A percentile compares a stretch with the other conserved stretches of the same genome.
Conservation (phyloP, 2,113 vertebrate species). For the Nothocercus julius region DNA sequence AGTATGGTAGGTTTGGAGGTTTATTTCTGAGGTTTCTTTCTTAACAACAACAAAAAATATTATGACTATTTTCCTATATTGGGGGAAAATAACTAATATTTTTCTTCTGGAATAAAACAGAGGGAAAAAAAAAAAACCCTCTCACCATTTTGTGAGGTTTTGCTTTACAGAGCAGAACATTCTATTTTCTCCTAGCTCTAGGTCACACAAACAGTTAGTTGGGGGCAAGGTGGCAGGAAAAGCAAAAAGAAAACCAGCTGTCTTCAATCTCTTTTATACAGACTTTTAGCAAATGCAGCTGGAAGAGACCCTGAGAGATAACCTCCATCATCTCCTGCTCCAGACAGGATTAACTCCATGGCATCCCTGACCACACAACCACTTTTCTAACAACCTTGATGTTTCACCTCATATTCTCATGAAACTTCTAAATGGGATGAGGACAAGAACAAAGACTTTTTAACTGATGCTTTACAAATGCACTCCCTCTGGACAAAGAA, state of each 20-base stretch:
- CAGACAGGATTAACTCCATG: not conserved
- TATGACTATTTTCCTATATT: not conserved
- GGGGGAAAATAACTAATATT: not conserved
- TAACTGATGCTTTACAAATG: not conserved
- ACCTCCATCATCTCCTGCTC: not conserved
- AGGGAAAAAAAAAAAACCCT: not conserved
- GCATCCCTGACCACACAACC: not conserved
- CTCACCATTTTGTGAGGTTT: not conserved
- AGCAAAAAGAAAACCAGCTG: accelerated
- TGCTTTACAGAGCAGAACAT: not conserved
- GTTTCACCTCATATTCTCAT: not conserved
- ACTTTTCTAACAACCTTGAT: not conserved
- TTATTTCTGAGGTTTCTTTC: not conserved
- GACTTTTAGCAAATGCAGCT: not conserved
- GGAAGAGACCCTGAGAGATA: not conserved
- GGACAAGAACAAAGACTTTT: not conserved
- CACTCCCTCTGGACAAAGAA: not conserved
- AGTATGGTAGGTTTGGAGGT: not conserved
- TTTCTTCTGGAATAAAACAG: not conserved
- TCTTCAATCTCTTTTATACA: not conserved
- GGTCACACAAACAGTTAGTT: not conserved
- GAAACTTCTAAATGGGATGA: not conserved
- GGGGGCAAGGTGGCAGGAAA: not conserved
- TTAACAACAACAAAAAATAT: too few relatives aligned
- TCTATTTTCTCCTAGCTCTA: not conserved